Conservation (phyloP, 23 tunicate species). For the Ascidia mentula region DNA sequence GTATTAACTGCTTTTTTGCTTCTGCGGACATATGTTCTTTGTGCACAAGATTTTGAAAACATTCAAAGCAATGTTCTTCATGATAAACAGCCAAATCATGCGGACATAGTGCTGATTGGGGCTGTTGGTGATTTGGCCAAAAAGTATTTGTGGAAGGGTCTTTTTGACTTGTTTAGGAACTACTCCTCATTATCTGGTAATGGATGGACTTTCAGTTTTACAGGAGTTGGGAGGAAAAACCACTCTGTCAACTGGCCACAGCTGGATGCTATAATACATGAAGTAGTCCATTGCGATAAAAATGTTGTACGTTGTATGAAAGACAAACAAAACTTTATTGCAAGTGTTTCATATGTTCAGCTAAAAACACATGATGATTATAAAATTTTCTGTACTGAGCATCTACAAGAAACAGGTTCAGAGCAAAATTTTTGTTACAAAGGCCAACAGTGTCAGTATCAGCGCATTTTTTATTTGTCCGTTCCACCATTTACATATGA, state of each 20-base stretch:
- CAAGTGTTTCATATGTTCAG: slow-evolving; percentile 21
- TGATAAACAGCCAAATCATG: slow-evolving; percentile 22
- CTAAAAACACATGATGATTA: slow-evolving; percentile 44
- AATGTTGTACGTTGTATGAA: slow-evolving; percentile 11
- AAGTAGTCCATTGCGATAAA: slow-evolving; percentile 13
- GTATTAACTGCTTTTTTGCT: too few species aligned
- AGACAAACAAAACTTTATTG: slow-evolving; percentile 12
- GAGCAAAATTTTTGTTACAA: slow-evolving; percentile 25
- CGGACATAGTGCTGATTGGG: slow-evolving; percentile 53
- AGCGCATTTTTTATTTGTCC: slow-evolving; percentile 58
- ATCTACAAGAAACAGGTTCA: not conserved
- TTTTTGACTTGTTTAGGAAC: slow-evolving; percentile 27
- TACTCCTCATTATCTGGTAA: not conserved
- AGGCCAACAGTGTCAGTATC: slow-evolving; percentile 23
- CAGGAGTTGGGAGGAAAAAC: slow-evolving; percentile 45
- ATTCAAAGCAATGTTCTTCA: too few species aligned
- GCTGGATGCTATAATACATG: slow-evolving; percentile 15
- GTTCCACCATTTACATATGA: slow-evolving; percentile 73
- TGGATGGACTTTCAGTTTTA: slow-evolving; percentile 21
- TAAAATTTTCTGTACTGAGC: slow-evolving; percentile 17
- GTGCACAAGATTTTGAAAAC: too few species aligned
- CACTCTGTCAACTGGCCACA: slow-evolving; percentile 3
- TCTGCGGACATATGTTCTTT: too few species aligned
- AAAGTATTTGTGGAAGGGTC: slow-evolving; percentile 77
- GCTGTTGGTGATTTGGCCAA: slow-evolving; percentile 63